Base-by-base conservation (phyloP, 2,888 invertebrate genomes). In the Tenthredo scrophulariae region DNA sequence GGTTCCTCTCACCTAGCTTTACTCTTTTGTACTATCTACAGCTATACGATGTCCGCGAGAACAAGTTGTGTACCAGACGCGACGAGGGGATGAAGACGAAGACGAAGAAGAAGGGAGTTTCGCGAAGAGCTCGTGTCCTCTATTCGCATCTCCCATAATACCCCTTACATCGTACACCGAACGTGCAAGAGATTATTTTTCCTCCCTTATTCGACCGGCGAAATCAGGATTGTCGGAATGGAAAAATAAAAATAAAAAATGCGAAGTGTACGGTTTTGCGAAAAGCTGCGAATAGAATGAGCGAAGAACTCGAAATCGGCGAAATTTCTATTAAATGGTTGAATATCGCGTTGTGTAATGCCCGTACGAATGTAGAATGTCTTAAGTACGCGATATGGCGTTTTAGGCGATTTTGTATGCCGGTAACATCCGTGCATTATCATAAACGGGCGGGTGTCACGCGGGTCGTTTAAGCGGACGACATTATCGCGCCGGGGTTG, bases 401-500 rank as follows among this genome's bases (percentile, higher is more conserved):
- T n/a, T 43, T 43, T 26, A 50, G 80, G 86, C 86, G 88, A 88
- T 90, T 91, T 90, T 90, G 90, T 91, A 90, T 91, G 88, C 88
- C 75, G 85, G 86, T 84, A 87, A 90, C 89, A 90, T 89, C 88
- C 87, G 88, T 79, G 87, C 88, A 89, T 91, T 91, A 91, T 91
- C 90, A 90, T 90, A 89, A 90, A 88, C 87, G 88, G 88, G 88
- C 87, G 87, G 62, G 80, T 40, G 37, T 22, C n/a, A 85, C 86
- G 79, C 84, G 87, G 88, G 86, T 85, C 86, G 87, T 87, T 89
- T 87, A 87, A 87, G 33, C 33, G 67, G 85, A 86, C 86, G 87
- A 88, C 88, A 89, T 90, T 90, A 90, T 90, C 90, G 74, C 40
- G 43, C 1, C 74, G 86, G 90, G 88, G 90, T 89, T 88, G 89